Evolutionary conservation across 2,888 invertebrate species (phyloP), one percentile per base, ranked within the genome.

Genomic region (Netelia inedita): DNA sequence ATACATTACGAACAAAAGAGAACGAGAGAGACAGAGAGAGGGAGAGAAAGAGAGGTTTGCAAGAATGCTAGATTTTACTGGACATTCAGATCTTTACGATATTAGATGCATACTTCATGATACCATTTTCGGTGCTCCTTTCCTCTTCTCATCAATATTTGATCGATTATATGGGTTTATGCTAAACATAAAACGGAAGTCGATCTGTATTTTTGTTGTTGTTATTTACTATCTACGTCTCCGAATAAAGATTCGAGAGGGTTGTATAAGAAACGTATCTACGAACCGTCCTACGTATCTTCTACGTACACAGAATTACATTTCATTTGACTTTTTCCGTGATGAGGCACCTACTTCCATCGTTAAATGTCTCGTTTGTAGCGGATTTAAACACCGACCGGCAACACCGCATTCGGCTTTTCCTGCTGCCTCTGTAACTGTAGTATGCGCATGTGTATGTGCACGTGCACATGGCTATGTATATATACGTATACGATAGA

Each of bases 331-430:
- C 55, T 41, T 53, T 63, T 63, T 21, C 55, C 69, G 57, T 71
- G 53, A 69, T 75, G 28, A 16, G 59, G n/a, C 57, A 57, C 69
- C 53, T 41, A 79, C 75, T 79, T 61, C 59, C 75, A 21, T 43
- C 28, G 61, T 71, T 79, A 75, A 75, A 72, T 79, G 43, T 50
- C 75, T 79, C 79, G 71, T 75, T 83, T 71, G 65, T 79, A 59
- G 59, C 41, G 59, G 71, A 79, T 79, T 83, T 71, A 63, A 66
- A 75, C 65, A 28, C 41, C 65, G n/a, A 57, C 50, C 65, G 46
- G 16, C 5, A 19, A n/a, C 69, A 46, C 14, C 35, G 55, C 61
- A 72, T 73, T 75, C 78, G 78, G 68, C 57, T 69, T 78, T 75
- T 59, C 35, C 23, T 21, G 35, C 28, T 61, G 78, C 3, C 46